These are phyloP conservation scores for Gryllus longicercus DNA, from an alignment of 2,888 invertebrate genomes.

Conservation along the genomic window DNA sequence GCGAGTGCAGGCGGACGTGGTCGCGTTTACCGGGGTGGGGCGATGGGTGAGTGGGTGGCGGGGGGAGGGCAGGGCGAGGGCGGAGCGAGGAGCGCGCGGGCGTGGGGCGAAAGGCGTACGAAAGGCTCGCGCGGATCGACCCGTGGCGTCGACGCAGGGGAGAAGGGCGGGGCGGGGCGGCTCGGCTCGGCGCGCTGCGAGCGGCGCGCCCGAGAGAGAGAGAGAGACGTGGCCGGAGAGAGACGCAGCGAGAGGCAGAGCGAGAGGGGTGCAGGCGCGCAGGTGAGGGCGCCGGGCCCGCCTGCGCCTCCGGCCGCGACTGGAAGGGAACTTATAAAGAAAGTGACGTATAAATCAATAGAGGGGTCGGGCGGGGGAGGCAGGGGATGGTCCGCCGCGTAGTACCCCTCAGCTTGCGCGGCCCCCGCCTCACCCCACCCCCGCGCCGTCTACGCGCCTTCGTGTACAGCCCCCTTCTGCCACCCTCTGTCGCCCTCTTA, in stretches of 20 bases:
- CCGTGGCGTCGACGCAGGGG: conserved; percentile 48
- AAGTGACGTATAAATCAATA: conserved; percentile 36
- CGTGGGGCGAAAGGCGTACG: conserved; percentile 51
- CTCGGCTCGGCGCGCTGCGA: conserved; percentile 41
- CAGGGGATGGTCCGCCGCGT: conserved; percentile 18
- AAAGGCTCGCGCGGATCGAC: conserved; percentile 45
- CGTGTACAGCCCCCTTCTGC: background rate
- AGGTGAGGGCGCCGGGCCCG: conserved; percentile 56
- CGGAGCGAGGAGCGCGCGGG: conserved; percentile 42
- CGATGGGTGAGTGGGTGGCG: conserved; percentile 52
- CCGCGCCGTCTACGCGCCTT: background rate
- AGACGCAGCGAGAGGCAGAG: conserved; percentile 45
- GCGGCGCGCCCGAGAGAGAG: conserved; percentile 46
- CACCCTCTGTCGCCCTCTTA: conserved; percentile 20
- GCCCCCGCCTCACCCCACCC: background rate
- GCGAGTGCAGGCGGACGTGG: too few species aligned
- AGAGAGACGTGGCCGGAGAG: conserved; percentile 44
- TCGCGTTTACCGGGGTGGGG: conserved; percentile 42
- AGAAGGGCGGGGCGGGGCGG: background rate
- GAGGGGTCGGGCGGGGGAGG: conserved; percentile 19
- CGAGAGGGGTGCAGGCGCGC: conserved; percentile 38
- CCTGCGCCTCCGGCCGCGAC: conserved; percentile 33
- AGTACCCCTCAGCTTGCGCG: background rate
- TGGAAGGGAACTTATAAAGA: conserved; percentile 30
- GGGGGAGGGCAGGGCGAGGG: conserved; percentile 39